These are phyloP conservation scores for Elgonia sp. DNA, from an alignment of 2,888 invertebrate genomes.

Conservation along the genomic window DNA sequence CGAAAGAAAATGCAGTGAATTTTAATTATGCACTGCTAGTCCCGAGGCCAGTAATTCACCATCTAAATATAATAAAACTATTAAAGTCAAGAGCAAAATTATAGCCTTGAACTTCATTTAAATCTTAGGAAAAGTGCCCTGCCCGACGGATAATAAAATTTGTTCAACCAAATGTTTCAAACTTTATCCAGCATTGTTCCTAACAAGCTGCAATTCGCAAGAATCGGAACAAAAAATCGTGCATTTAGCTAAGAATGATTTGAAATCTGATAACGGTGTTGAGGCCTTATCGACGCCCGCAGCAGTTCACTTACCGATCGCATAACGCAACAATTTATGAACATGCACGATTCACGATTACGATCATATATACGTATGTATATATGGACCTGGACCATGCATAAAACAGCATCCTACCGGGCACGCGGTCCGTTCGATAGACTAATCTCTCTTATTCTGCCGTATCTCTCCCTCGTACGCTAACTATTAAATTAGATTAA, in stretches of 20 bases:
- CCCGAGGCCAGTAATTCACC: slow-evolving; percentile 14
- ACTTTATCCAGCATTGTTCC: slow-evolving; percentile 22
- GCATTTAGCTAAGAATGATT: slow-evolving; percentile 61
- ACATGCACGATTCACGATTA: slow-evolving; percentile 70
- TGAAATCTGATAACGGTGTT: slow-evolving; percentile 71
- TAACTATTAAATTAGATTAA: slow-evolving; percentile 71
- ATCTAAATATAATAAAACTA: slow-evolving; percentile 48
- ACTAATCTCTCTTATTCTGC: slow-evolving; percentile 49
- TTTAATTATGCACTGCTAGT: slow-evolving; percentile 37
- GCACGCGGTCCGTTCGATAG: slow-evolving; percentile 71
- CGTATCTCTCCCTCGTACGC: slow-evolving; percentile 9
- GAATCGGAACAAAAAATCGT: slow-evolving; percentile 49
- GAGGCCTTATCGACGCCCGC: slow-evolving; percentile 59
- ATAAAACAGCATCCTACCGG: slow-evolving; percentile 72
- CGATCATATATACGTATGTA: slow-evolving; percentile 65
- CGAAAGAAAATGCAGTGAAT: neutral
- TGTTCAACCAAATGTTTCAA: neutral
- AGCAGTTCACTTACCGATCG: slow-evolving; percentile 62
- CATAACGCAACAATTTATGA: slow-evolving; percentile 74
- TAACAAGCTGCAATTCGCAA: slow-evolving; percentile 33
- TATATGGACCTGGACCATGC: slow-evolving; percentile 56
- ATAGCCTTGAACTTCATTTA: slow-evolving; percentile 26
- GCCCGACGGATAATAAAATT: neutral
- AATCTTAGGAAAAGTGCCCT: neutral
- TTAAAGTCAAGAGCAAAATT: slow-evolving; percentile 22